Conservation (phyloP, 2,797 vertebrate species). For the Sebastes trivittatus region DNA sequence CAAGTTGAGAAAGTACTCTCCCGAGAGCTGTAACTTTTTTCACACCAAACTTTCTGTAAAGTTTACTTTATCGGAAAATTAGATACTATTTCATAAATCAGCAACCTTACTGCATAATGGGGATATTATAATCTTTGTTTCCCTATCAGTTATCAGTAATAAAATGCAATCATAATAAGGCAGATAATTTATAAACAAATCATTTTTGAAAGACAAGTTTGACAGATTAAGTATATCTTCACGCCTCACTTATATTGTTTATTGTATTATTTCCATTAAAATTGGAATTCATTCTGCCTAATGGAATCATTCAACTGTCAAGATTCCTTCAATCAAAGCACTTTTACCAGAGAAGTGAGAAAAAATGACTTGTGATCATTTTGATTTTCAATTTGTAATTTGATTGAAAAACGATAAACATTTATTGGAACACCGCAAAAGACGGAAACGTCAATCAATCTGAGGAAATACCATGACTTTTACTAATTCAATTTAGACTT, state of each 20-base stretch:
- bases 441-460: conserved; percentile 72
- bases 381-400: conserved; percentile 78
- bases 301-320: conserved; percentile 60
- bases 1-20: background rate
- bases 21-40: background rate
- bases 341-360: background rate
- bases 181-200: conserved; percentile 25
- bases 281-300: conserved; percentile 25
- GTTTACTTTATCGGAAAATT: background rate
- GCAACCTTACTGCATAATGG: background rate
- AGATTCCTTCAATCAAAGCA: conserved; percentile 23
- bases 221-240: conserved; percentile 28
- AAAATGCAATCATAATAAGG: conserved; percentile 24
- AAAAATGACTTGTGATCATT: conserved; percentile 49
- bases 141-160: conserved; percentile 52
- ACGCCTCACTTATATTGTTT: conserved; percentile 26
- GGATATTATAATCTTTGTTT: conserved; percentile 15
- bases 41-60: background rate
- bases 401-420: conserved; percentile 74
- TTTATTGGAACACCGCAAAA: conserved; percentile 73
- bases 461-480: conserved; percentile 43
- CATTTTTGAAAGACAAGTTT: conserved; percentile 45
- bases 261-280: conserved; percentile 50
- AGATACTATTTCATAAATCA: conserved; percentile 13
- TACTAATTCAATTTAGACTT: conserved; percentile 50